Evolutionary conservation across 2,888 invertebrate genomes (phyloP).

Genomic region (Drosophila recens): DNA sequence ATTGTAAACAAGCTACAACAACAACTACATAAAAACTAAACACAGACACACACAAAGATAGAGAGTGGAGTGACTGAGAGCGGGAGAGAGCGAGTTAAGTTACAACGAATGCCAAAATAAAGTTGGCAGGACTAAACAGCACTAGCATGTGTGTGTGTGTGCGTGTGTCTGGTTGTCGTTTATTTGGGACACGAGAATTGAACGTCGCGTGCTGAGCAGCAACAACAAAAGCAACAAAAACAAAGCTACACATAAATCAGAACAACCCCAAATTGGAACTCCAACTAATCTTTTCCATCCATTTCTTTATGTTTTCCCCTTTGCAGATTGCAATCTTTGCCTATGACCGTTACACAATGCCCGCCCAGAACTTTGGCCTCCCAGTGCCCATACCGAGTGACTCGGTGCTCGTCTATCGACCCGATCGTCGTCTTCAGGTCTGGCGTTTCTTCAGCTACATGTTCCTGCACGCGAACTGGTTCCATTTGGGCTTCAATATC

Average conservation of each 20-base stretch:
- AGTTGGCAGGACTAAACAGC: constrained; percentile 62
- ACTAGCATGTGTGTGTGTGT: constrained; percentile 7
- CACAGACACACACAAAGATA: constrained; percentile 16
- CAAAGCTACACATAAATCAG: constrained; percentile 60
- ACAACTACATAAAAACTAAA: constrained; percentile 43
- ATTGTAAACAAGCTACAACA: constrained; percentile 75
- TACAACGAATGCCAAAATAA: constrained; percentile 61
- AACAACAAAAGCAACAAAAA: constrained; percentile 44
- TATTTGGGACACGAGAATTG: constrained; percentile 57
- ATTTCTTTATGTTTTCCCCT: constrained; percentile 35
- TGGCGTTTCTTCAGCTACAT: constrained; percentile 98
- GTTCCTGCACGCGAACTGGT: constrained; percentile 98
- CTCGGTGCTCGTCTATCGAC: constrained; percentile 96
- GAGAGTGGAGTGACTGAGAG: constrained; percentile 4
- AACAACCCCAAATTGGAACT: constrained; percentile 33
- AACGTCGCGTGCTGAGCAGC: constrained; percentile 65
- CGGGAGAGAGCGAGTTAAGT: constrained; percentile 25
- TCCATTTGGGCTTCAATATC: constrained; percentile 97
- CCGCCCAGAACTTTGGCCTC: constrained; percentile 89
- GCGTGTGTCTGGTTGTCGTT: constrained; percentile 28
- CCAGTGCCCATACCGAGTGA: constrained; percentile 96
- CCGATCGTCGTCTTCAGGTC: constrained; percentile 95
- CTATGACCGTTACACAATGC: constrained; percentile 92
- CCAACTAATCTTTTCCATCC: constrained; percentile 35
- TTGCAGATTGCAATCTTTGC: constrained; percentile 95